Percentiles rank a stretch among this genome's conserved stretches.
Conservation (phyloP, 2,797 vertebrate species). For the Anas georgica region DNA sequence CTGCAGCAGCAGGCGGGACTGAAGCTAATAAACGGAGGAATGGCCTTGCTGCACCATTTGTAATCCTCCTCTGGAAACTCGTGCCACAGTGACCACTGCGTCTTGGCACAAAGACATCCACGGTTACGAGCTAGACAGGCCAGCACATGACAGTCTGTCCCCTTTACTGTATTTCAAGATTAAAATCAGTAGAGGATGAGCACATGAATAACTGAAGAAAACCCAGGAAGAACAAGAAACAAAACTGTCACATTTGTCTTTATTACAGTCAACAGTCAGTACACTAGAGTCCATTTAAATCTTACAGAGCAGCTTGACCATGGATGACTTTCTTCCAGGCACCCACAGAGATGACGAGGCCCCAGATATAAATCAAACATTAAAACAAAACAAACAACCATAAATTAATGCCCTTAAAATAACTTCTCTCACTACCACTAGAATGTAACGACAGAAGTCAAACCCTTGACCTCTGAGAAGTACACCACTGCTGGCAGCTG, state of each 20-base stretch:
- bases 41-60: background rate
- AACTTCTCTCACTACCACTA: background rate
- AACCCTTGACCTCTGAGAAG: background rate
- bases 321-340: slow-evolving; percentile 1
- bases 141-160: background rate
- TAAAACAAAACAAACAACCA: background rate
- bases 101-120: background rate
- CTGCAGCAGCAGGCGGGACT: background rate
- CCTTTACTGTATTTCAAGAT: background rate
- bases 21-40: background rate
- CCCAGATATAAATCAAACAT: slow-evolving; percentile 17
- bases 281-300: background rate
- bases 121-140: background rate
- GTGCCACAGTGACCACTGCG: background rate
- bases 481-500: background rate
- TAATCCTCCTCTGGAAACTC: background rate
- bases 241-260: slow-evolving; percentile 31
- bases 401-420: slow-evolving; percentile 56
- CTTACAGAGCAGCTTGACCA: slow-evolving; percentile 16
- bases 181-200: background rate
- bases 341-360: background rate
- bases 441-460: background rate
- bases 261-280: slow-evolving; percentile 35
- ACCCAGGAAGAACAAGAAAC: background rate
- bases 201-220: background rate